Conservation (phyloP, 2,113 vertebrate species). For the Melanocharis versteri region DNA sequence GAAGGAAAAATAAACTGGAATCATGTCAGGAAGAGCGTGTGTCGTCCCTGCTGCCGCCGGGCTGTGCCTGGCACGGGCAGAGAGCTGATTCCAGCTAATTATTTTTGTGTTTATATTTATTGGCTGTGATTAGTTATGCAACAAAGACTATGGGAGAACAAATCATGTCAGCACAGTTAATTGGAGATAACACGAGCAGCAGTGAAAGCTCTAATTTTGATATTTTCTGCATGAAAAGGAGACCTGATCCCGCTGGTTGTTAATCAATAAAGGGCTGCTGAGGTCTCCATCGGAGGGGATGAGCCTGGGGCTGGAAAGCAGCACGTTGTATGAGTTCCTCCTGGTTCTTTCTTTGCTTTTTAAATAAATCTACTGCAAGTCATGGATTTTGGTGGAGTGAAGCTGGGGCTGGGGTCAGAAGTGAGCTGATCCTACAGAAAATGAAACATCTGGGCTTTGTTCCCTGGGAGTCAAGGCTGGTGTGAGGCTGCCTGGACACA, state of each 20-base stretch:
- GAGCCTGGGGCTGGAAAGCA: not conserved
- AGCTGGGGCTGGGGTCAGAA: not conserved
- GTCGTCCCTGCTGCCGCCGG: not conserved
- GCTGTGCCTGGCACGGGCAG: not conserved
- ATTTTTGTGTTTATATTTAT: slow-evolving; percentile 43
- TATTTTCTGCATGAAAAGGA: not conserved
- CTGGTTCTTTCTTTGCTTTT: not conserved
- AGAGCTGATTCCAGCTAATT: slow-evolving; percentile 23
- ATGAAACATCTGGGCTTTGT: not conserved
- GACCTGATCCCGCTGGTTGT: not conserved
- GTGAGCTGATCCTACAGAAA: not conserved
- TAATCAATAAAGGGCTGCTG: not conserved
- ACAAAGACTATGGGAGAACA: slow-evolving; percentile 33
- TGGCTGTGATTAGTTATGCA: slow-evolving; percentile 50
- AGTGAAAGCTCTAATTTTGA: not conserved
- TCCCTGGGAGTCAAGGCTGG: not conserved
- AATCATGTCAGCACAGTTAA: slow-evolving; percentile 19
- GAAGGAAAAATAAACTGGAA: not conserved
- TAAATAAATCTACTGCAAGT: not conserved
- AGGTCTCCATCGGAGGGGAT: not conserved
- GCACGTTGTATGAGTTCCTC: rapidly evolving
- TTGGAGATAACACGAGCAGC: not conserved
- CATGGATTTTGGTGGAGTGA: not conserved
- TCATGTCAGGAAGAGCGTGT: not conserved
- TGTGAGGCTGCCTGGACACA: not conserved